A percentile compares a stretch with the other conserved stretches of the same genome.
Conservation (phyloP, 2,797 vertebrate species). For the Eulemur rubriventer region DNA sequence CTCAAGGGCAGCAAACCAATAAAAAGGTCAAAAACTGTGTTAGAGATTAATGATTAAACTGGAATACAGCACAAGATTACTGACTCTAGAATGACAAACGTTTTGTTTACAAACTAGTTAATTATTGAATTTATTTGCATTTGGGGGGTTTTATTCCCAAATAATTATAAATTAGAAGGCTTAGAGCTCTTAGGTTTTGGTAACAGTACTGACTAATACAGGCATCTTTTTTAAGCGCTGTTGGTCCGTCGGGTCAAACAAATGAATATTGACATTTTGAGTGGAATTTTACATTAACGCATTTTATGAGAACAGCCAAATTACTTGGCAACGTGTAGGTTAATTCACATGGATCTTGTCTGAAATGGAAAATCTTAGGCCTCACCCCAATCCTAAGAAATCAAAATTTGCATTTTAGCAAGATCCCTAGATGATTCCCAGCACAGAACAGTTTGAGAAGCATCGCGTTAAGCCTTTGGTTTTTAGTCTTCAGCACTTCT, state of each 20-base stretch:
- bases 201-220: background rate
- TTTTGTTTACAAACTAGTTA: constrained; percentile 21
- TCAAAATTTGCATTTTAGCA: background rate
- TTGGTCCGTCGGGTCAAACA: background rate
- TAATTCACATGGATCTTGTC: background rate
- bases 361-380: background rate
- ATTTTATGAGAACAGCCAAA: background rate
- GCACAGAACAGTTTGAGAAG: background rate
- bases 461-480: background rate
- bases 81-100: background rate
- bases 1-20: background rate
- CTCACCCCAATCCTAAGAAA: background rate
- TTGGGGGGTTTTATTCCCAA: background rate
- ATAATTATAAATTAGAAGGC: background rate
- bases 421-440: background rate
- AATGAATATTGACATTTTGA: background rate
- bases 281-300: constrained; percentile 8
- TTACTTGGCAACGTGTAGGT: background rate
- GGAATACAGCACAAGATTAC: background rate
- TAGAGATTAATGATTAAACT: background rate
- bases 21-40: background rate
- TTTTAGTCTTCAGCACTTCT: background rate
- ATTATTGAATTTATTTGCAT: constrained; percentile 1
- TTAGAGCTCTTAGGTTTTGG: background rate
- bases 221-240: background rate